A percentile compares a stretch with the other conserved stretches of the same genome.
Evolutionary conservation across 2,113 vertebrate species (phyloP).

Genomic region (Calidris pugnax): DNA sequence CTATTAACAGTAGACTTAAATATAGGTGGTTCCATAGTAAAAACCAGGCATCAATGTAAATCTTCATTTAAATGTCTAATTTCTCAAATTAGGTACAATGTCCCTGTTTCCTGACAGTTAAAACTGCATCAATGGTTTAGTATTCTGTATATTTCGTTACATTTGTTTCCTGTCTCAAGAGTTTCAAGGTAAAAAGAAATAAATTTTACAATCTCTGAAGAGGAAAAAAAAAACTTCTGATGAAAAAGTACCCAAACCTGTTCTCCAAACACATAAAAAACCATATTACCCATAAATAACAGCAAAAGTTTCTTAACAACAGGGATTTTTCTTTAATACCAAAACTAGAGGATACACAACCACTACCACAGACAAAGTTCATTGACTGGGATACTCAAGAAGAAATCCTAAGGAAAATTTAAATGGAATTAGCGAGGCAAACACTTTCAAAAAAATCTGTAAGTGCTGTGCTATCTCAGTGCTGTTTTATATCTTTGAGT

Average conservation of each 20-base stretch:
- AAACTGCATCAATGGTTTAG: neutral
- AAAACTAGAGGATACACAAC: neutral
- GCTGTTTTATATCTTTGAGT: neutral
- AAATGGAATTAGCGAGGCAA: too few species aligned
- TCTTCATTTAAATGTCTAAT: constrained; percentile 28
- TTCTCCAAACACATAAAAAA: neutral
- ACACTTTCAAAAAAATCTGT: too few species aligned
- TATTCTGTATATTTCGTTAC: neutral
- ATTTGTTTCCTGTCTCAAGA: neutral
- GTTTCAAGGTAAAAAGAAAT: neutral
- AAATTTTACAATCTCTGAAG: neutral
- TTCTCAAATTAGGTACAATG: neutral
- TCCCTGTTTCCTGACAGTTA: neutral
- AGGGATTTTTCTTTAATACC: neutral
- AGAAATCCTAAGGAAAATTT: neutral
- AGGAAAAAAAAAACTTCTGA: neutral
- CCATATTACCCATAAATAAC: accelerated
- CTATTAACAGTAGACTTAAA: neutral
- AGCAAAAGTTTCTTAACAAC: neutral
- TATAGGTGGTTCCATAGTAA: neutral
- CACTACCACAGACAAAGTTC: neutral
- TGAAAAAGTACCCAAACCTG: neutral
- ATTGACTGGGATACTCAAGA: neutral
- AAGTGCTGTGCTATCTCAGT: neutral
- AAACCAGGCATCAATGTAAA: neutral